phyloP scores from a whole-genome alignment of 2,888 invertebrate genomes.

The Meganola albula region DNA sequence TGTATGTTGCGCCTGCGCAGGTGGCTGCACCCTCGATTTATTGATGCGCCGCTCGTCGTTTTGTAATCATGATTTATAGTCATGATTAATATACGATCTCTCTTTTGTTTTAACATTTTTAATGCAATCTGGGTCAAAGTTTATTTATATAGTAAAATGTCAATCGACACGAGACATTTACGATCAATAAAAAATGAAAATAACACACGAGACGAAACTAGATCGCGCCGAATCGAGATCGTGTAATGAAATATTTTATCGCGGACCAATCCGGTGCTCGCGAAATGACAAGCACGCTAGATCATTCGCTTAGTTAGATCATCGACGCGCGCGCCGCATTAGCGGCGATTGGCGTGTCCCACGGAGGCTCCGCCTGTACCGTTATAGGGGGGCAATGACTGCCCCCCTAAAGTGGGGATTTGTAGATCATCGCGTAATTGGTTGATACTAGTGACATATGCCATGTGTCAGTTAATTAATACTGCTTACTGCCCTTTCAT shows the following conservation, averaged over 20 bases:
- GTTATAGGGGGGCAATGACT: conserved; percentile 72
- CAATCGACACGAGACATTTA: conserved; percentile 35
- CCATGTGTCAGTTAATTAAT: conserved; percentile 61
- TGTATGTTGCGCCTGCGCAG: conserved; percentile 39
- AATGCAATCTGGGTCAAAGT: conserved; percentile 47
- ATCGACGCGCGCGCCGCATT: conserved; percentile 53
- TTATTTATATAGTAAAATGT: conserved; percentile 40
- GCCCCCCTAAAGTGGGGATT: conserved; percentile 68
- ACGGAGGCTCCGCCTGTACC: conserved; percentile 70
- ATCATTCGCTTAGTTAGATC: conserved; percentile 75
- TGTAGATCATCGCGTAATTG: conserved; percentile 51
- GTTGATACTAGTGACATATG: conserved; percentile 64
- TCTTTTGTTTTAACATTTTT: conserved; percentile 20
- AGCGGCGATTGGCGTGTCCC: conserved; percentile 67
- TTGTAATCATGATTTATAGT: conserved; percentile 30
- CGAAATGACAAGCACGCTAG: conserved; percentile 73
- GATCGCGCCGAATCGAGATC: conserved; percentile 53
- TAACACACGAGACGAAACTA: conserved; percentile 41
- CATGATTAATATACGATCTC: conserved; percentile 17
- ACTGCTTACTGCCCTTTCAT: conserved; percentile 38
- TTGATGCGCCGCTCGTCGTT: conserved; percentile 22
- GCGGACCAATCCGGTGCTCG: conserved; percentile 65
- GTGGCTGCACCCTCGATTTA: conserved; percentile 41
- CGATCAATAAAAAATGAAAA: conserved; percentile 35
- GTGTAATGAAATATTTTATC: conserved; percentile 49